Evolutionary conservation across 2,797 vertebrate genomes (phyloP), one percentile per base, ranked within the genome.

Genomic region (Tangara arthus): DNA sequence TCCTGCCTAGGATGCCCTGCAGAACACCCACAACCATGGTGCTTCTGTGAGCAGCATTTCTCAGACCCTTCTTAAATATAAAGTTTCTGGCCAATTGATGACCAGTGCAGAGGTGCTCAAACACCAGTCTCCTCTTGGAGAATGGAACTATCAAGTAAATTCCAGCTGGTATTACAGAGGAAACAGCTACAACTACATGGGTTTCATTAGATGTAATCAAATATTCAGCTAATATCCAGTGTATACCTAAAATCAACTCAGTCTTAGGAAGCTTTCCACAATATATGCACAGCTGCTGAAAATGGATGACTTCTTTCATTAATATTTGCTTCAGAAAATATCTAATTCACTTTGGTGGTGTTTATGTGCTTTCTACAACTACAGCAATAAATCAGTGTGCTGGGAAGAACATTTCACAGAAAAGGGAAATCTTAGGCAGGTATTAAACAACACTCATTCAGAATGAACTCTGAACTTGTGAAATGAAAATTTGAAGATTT

Each of bases 311-410:
- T 94, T 88, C 55, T 90, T 95, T 93, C 93, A 87, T 93, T 94
- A 94, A 68, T 90, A 82, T 87, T 90, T 94, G 68, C 94, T 87
- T 95, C 89, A 80, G 83, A 95, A 92, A 93, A 95, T 78, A 92
- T 9, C 57, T 93, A 94, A 93, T 94, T 93, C 57, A 61, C 78
- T 90, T 89, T 68, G 92, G 81, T 88, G 89, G 56, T 85, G 86
- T 94, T 93, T 88, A 86, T 79, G 79, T 71, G 76, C 82, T 88
- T 96, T 86, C 68, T 70, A 90, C 81, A 89, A 47, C 52, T 56
- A 32, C 65, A 85, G 82, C 52, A 79, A 87, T 84, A 92, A 94
- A 84, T 81, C 63, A 83, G 35, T 20, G 49, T 44, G 64, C 68
- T 85, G 72, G 46, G 78, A 93, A 82, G 94, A 82, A 55, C 56